A percentile compares a stretch with the other conserved stretches of the same genome.
Conservation (phyloP, 2,888 invertebrate species). For the Platycheirus rosarum region DNA sequence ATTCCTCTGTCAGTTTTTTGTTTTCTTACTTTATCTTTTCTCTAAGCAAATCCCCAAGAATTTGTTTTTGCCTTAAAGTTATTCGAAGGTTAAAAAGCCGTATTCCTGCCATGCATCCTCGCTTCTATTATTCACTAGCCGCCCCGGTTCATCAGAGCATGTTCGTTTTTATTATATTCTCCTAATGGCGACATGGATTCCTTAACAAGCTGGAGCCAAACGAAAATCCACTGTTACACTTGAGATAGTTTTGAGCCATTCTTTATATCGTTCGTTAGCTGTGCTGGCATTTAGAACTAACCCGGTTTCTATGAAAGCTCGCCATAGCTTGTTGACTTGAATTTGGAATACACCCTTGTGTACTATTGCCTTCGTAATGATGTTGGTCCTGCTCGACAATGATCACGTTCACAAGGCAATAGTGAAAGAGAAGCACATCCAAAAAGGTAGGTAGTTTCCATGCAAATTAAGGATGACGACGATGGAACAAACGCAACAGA, state of each 20-base stretch:
- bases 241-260: constrained; percentile 21
- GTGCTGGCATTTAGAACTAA: not conserved
- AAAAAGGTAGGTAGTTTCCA: constrained; percentile 29
- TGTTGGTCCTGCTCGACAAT: constrained; percentile 4
- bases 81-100: no score
- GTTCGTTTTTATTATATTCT: constrained; percentile 31
- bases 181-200: constrained; percentile 27
- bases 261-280: not conserved
- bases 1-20: no score
- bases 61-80: no score
- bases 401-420: constrained; percentile 36
- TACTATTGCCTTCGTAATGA: not conserved
- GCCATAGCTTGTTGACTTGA: not conserved
- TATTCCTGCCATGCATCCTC: no score
- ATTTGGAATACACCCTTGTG: not conserved
- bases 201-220: constrained; percentile 20
- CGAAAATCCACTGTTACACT: constrained; percentile 29
- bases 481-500: constrained; percentile 15
- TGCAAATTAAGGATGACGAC: constrained; percentile 47
- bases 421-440: not conserved
- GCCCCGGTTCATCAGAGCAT: constrained; percentile 25
- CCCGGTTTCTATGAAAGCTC: not conserved
- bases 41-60: no score
- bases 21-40: no score
- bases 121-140: constrained; percentile 21